A percentile compares a stretch with the other conserved stretches of the same genome.
Evolutionary conservation across 92 coral and sea anemone species (phyloP).

Genomic region (Micromussa lordhowensis): DNA sequence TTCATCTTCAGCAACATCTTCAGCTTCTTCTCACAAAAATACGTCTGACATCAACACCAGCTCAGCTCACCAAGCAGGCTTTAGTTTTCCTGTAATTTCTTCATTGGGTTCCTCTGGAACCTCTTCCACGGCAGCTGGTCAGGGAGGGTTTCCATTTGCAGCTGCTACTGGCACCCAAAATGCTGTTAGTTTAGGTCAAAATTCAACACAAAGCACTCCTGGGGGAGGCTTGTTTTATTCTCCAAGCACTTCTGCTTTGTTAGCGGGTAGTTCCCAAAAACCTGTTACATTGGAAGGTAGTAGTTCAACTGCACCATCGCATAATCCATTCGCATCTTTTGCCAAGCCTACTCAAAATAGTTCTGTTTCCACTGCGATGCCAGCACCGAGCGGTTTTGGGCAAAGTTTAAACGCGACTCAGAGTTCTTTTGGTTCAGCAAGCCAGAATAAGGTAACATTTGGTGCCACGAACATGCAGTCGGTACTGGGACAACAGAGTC

Average conservation of each 20-base stretch:
- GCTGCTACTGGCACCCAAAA: not conserved
- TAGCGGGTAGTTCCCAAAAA: not conserved
- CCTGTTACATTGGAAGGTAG: not conserved
- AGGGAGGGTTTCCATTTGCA: constrained; percentile 16
- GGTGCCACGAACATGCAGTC: constrained; percentile 42
- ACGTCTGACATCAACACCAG: not conserved
- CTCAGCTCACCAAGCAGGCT: not conserved
- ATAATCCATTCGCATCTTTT: constrained; percentile 23
- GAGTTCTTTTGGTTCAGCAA: constrained; percentile 12
- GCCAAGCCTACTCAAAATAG: constrained; percentile 11
- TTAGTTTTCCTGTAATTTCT: not conserved
- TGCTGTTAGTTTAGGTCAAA: not conserved
- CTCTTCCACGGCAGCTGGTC: not conserved
- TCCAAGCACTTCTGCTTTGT: not conserved
- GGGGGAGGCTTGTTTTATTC: not conserved
- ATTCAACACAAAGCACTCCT: not conserved
- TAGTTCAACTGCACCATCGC: not conserved
- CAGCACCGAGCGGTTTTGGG: constrained; percentile 20
- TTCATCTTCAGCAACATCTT: constrained; percentile 1
- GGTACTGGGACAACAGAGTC: not conserved
- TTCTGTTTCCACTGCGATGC: not conserved
- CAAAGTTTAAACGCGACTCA: constrained; percentile 20
- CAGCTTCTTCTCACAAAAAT: not conserved
- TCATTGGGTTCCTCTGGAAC: not conserved
- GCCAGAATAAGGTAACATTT: constrained; percentile 22